Evolutionary conservation across 2,888 invertebrate species (phyloP).

Genomic region (Alloplasta piceator): DNA sequence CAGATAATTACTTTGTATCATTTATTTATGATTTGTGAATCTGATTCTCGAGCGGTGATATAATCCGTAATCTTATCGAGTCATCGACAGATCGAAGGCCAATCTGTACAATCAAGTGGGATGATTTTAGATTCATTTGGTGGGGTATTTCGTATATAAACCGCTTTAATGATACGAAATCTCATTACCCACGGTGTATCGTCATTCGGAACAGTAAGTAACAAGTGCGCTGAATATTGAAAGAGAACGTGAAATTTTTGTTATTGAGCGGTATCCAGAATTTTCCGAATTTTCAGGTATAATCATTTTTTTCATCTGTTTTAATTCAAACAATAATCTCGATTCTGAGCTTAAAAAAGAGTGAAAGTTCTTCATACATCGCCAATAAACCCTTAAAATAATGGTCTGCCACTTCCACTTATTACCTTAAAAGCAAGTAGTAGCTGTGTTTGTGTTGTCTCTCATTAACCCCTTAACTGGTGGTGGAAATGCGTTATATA

Average conservation of each 20-base stretch:
- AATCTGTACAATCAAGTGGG: slow-evolving; percentile 12
- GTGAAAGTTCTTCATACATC: no score
- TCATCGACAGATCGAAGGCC: slow-evolving; percentile 2
- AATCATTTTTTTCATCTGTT: no score
- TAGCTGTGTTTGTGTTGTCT: no score
- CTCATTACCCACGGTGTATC: slow-evolving; percentile 34
- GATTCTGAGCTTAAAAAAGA: no score
- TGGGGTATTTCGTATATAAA: slow-evolving; percentile 57
- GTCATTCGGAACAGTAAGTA: slow-evolving; percentile 30
- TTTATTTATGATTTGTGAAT: not conserved
- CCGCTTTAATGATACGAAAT: not conserved
- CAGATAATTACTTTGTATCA: not conserved
- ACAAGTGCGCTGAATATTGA: not conserved
- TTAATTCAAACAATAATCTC: no score
- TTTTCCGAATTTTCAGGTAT: no score
- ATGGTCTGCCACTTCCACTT: no score
- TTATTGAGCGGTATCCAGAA: no score
- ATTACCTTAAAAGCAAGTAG: no score
- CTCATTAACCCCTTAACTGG: no score
- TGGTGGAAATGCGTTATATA: no score
- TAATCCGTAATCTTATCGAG: slow-evolving; percentile 56
- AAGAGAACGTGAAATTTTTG: not conserved
- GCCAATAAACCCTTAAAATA: no score
- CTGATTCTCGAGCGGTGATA: not conserved
- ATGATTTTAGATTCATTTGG: slow-evolving; percentile 12